Conservation (phyloP, 53 echinoderm and acorn worm genomes). For the Temnopleurus reevesii region DNA sequence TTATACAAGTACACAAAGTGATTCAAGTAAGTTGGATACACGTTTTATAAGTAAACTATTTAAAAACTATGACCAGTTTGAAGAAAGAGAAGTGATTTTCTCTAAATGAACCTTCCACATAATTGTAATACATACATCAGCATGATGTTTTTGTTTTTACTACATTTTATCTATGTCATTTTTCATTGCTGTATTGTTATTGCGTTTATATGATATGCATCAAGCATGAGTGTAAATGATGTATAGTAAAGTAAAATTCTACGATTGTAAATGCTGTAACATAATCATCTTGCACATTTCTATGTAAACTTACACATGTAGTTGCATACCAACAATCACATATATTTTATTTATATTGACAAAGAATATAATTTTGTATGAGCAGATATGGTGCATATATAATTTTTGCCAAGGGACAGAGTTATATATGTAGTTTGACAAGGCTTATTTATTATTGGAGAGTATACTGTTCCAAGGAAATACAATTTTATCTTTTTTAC, state of each 20-base stretch:
- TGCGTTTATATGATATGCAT: neutral
- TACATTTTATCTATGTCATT: too few species aligned
- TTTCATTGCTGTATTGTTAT: neutral
- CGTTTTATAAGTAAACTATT: too few species aligned
- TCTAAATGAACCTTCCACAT: too few species aligned
- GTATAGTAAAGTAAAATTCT: constrained; percentile 16
- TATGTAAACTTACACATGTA: constrained; percentile 20
- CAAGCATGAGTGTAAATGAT: neutral
- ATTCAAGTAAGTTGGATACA: too few species aligned
- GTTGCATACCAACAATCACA: constrained; percentile 23
- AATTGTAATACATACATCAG: too few species aligned
- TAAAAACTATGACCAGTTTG: too few species aligned
- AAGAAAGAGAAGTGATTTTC: too few species aligned
- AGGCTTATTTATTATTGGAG: constrained; percentile 14
- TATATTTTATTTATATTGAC: constrained; percentile 55
- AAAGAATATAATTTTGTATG: constrained; percentile 59
- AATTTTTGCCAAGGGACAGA: constrained; percentile 45
- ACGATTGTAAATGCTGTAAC: constrained; percentile 25
- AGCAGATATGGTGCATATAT: constrained; percentile 54
- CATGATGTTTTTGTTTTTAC: too few species aligned
- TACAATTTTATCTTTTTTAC: constrained; percentile 33
- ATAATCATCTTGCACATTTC: constrained; percentile 41
- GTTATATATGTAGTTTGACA: constrained; percentile 37
- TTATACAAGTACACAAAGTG: too few species aligned
- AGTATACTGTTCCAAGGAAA: neutral